Evolutionary conservation across 2,797 vertebrate genomes (phyloP).

Genomic region (Harpagifer antarcticus): DNA sequence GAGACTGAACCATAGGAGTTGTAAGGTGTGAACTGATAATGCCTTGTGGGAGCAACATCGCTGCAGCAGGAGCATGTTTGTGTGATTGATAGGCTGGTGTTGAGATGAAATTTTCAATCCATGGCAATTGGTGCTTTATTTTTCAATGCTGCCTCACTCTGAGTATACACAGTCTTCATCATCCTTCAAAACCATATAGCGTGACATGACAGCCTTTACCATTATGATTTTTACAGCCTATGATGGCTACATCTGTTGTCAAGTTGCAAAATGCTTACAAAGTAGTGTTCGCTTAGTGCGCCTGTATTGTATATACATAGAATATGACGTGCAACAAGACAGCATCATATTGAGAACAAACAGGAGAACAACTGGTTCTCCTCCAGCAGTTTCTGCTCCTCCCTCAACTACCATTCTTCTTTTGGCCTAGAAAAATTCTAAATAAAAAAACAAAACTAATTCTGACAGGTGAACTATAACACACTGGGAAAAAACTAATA

Average conservation of each 20-base stretch:
- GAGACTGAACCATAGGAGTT: background rate
- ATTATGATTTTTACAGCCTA: background rate
- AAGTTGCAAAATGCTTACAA: conserved; percentile 11
- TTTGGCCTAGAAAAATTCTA: background rate
- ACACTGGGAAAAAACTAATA: conserved; percentile 17
- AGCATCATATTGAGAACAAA: conserved; percentile 16
- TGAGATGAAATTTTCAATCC: too few relatives aligned
- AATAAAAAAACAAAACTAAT: conserved; percentile 11
- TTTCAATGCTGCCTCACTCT: background rate
- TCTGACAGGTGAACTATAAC: conserved; percentile 17
- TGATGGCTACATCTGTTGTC: background rate
- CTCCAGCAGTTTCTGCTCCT: background rate
- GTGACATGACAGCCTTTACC: background rate
- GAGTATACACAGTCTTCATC: background rate
- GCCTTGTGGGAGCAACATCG: background rate
- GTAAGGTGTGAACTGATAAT: background rate
- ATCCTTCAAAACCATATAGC: background rate
- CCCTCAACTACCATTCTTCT: background rate
- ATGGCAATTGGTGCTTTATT: background rate
- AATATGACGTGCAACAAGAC: conserved; percentile 18
- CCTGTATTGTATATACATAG: background rate
- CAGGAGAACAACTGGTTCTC: background rate
- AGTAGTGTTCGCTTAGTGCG: conserved; percentile 8
- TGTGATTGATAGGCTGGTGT: background rate
- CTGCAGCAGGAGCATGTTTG: background rate